Conservation (phyloP, 2,888 invertebrate genomes). For the Folsomia candida region DNA sequence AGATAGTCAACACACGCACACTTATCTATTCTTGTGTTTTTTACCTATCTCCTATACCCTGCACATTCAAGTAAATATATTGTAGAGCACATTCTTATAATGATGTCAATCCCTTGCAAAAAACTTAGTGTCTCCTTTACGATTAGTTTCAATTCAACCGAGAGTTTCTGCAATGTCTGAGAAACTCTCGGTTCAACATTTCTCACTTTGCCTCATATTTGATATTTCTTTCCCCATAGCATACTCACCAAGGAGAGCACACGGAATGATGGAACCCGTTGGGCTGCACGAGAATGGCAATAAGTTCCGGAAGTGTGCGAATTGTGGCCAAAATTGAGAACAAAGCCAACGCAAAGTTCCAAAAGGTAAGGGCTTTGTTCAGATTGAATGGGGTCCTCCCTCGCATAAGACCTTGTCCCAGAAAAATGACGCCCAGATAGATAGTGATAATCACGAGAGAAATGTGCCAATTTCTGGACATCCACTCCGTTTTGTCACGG, state of each 20-base stretch:
- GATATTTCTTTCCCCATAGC: too few relatives aligned
- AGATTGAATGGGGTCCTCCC: slow-evolving; percentile 30
- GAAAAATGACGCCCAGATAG: slow-evolving; percentile 32
- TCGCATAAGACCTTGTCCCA: slow-evolving; percentile 34
- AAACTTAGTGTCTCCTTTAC: too few relatives aligned
- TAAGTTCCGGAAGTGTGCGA: slow-evolving; percentile 35
- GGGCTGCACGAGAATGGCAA: slow-evolving; percentile 22
- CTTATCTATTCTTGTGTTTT: too few relatives aligned
- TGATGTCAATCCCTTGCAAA: too few relatives aligned
- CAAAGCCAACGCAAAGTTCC: slow-evolving; percentile 37
- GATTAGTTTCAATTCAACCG: too few relatives aligned
- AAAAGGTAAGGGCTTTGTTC: slow-evolving; percentile 27
- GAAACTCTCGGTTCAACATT: too few relatives aligned
- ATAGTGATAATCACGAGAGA: slow-evolving; percentile 27
- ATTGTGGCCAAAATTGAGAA: slow-evolving; percentile 38
- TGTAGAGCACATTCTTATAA: too few relatives aligned
- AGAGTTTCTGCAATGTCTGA: too few relatives aligned
- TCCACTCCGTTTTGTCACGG: slow-evolving; percentile 31
- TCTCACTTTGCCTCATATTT: too few relatives aligned
- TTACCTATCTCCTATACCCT: too few relatives aligned
- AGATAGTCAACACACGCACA: too few relatives aligned
- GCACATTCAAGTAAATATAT: too few relatives aligned
- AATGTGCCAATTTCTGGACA: slow-evolving; percentile 33
- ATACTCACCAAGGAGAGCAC: slow-evolving; percentile 38
- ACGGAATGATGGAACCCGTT: slow-evolving; percentile 39